These are phyloP conservation scores for Acronicta psi DNA, from an alignment of 2,888 invertebrate species.

Conservation along the genomic window DNA sequence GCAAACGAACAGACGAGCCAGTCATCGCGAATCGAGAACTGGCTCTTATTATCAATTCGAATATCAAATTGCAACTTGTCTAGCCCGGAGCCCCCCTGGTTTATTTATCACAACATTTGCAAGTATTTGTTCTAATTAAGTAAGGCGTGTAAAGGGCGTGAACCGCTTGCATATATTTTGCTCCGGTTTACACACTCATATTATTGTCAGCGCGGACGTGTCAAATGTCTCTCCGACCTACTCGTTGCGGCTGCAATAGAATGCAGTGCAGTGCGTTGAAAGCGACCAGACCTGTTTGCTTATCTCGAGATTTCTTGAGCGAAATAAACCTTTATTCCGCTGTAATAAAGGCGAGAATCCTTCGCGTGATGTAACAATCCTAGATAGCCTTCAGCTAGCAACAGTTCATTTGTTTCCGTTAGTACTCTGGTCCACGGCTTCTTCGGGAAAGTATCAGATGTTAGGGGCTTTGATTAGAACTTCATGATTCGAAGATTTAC, in stretches of 20 bases:
- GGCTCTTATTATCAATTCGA: no score
- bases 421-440: constrained; percentile 77
- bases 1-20: no score
- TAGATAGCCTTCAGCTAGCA: constrained; percentile 78
- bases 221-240: constrained; percentile 84
- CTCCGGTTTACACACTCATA: constrained; percentile 74
- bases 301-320: constrained; percentile 62
- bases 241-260: constrained; percentile 83
- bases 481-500: constrained; percentile 70
- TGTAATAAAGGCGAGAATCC: constrained; percentile 57
- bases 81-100: no score
- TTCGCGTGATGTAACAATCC: constrained; percentile 51
- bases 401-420: constrained; percentile 87
- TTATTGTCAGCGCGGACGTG: constrained; percentile 82
- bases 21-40: no score
- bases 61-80: no score
- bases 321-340: constrained; percentile 62
- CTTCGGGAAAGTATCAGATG: constrained; percentile 81
- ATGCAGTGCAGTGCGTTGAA: constrained; percentile 80
- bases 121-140: constrained; percentile 19
- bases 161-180: constrained; percentile 63
- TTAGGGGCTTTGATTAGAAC: constrained; percentile 79
- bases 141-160: constrained; percentile 40
- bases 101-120: constrained; percentile 14
- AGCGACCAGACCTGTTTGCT: constrained; percentile 82